Base-by-base conservation (phyloP, 1,140 invertebrate species). In the Drosophila ercepeae region DNA sequence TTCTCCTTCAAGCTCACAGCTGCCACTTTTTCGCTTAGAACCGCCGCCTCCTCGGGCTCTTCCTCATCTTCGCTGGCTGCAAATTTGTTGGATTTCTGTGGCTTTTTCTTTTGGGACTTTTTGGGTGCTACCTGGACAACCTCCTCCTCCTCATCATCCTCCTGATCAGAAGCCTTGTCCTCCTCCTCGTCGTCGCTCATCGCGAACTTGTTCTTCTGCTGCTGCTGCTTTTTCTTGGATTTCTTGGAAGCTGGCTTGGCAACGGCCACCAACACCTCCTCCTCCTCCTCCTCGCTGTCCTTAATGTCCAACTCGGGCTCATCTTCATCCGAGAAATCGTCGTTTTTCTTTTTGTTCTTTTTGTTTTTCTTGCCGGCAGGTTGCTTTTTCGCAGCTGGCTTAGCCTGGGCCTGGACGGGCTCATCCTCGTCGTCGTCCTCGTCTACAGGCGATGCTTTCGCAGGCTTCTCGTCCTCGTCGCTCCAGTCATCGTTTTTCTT, bases 401-500 rank as follows among this genome's bases (percentile, higher is more conserved):
- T 82, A 27, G 48, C 8, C 7, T 7, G 18, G 36, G 48, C 8
- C 7, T 7, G 18, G 1, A 19, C 14, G 0, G 41, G n/a, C 25
- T 36, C 61, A 3, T 36, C 41, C 9, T 72, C 68, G 6, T 60
- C 68, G 1, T 60, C 68, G 21, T 72, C 67, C 1, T 71, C 41
- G 11, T 71, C 34, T 5, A 55, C 44, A 5, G 71, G 65, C 44
- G 4, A 16, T 6, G 27, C 36, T 57, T 91, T 91, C 25, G 65
- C 61, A 51, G 75, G 71, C 69, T 91, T 91, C 39, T 92, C 91
- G 51, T 91, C 84, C 34, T 91, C 75, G 51, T 90, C 88, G 46
- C 86, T 86, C 75, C 86, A 89, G 39, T 91, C 84, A 32, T 89
- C 84, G 44, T 89, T 90, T 4, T 54, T 72, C 49, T 78, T 90